Conservation (phyloP, 2,888 invertebrate genomes). For the Mythimna impura region DNA sequence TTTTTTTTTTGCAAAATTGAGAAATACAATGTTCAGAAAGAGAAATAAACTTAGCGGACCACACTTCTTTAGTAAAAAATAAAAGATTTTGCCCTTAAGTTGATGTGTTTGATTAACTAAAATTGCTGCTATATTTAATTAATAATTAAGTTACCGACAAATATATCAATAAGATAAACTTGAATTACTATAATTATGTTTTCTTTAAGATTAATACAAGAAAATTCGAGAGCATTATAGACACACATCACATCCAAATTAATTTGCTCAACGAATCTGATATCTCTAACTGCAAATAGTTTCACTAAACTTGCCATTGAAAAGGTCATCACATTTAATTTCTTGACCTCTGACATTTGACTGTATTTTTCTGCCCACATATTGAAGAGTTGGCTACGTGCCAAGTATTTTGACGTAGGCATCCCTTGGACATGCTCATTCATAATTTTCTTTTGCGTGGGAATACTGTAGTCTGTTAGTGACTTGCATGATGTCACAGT, state of each 20-base stretch:
- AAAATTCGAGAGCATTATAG: neutral
- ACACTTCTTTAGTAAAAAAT: neutral
- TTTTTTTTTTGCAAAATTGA: neutral
- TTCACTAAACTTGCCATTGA: conserved; percentile 44
- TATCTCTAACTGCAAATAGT: conserved; percentile 63
- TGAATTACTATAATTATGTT: neutral
- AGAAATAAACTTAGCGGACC: neutral
- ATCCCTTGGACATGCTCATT: conserved; percentile 73
- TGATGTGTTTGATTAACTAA: neutral
- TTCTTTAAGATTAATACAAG: neutral
- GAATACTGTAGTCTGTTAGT: conserved; percentile 10
- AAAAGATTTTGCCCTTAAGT: neutral
- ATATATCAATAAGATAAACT: neutral
- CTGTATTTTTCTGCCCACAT: conserved; percentile 68
- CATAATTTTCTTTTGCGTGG: conserved; percentile 73
- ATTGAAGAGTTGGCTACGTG: conserved; percentile 71
- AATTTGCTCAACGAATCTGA: conserved; percentile 29
- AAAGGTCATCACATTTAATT: conserved; percentile 62
- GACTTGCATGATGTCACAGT: conserved; percentile 36
- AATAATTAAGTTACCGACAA: neutral
- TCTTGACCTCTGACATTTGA: conserved; percentile 79
- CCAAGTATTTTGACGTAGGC: conserved; percentile 77
- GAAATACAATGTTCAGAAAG: neutral
- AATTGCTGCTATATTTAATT: neutral
- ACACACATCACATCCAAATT: conserved; percentile 11